These are phyloP conservation scores for Thelohanellus kitauei DNA, from an alignment of 30 jellyfish, hydroid and myxozoan species.

Conservation along the genomic window DNA sequence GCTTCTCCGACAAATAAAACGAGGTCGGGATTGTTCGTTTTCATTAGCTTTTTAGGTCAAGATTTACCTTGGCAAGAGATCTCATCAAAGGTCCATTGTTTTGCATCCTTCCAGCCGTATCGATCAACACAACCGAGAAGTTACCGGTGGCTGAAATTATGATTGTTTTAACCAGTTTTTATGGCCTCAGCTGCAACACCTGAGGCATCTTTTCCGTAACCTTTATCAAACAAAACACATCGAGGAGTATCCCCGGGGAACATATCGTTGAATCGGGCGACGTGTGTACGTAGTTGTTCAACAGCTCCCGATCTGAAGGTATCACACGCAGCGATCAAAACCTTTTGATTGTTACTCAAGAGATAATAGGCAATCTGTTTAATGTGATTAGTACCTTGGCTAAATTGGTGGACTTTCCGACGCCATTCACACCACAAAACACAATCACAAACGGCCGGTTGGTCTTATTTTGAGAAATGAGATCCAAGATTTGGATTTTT, in stretches of 20 bases:
- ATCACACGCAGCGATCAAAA: conserved; percentile 95
- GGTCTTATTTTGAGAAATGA: conserved; percentile 18
- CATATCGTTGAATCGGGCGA: conserved; percentile 42
- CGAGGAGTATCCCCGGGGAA: conserved; percentile 24
- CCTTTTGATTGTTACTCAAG: conserved; percentile 59
- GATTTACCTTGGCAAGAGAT: conserved; percentile 79
- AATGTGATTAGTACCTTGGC: conserved; percentile 26
- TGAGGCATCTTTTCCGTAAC: conserved; percentile 96
- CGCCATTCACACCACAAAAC: conserved; percentile 95
- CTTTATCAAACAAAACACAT: conserved; percentile 41
- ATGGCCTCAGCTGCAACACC: conserved; percentile 95
- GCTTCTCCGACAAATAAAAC: conserved; percentile 96
- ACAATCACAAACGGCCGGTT: conserved; percentile 52
- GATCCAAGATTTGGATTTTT: conserved; percentile 49
- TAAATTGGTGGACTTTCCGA: conserved; percentile 79
- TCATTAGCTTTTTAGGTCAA: conserved; percentile 22
- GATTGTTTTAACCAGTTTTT: conserved; percentile 20
- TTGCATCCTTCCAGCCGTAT: conserved; percentile 98
- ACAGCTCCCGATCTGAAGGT: conserved; percentile 97
- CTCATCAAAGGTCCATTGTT: conserved; percentile 95
- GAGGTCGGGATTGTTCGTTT: conserved; percentile 45
- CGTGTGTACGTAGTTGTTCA: conserved; percentile 79
- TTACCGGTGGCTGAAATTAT: conserved; percentile 24
- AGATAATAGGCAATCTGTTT: conserved; percentile 1
- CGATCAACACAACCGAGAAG: conserved; percentile 60